Conservation (phyloP, 2,888 invertebrate species). For the Agrotis exclamationis region DNA sequence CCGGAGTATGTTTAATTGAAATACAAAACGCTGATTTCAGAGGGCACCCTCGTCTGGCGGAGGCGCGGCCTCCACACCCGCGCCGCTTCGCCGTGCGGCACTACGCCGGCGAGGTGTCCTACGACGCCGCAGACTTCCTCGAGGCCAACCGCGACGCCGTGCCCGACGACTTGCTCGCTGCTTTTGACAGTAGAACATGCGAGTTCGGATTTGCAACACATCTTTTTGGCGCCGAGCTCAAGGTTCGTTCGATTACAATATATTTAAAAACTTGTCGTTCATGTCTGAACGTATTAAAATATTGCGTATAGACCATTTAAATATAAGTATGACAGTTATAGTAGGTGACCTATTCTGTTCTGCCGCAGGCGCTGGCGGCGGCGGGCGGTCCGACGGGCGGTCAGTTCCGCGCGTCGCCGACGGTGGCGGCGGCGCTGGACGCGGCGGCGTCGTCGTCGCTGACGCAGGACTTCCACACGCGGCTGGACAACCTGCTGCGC, state of each 20-base stretch:
- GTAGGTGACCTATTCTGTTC: neutral
- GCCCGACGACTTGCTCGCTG: conserved; percentile 97
- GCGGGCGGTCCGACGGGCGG: conserved; percentile 88
- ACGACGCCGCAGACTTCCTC: conserved; percentile 97
- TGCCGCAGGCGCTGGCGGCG: conserved; percentile 88
- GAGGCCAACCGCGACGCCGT: conserved; percentile 98
- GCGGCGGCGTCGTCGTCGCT: conserved; percentile 97
- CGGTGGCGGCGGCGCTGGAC: conserved; percentile 94
- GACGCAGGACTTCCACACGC: conserved; percentile 98
- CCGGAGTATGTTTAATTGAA: neutral
- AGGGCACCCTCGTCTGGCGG: conserved; percentile 95
- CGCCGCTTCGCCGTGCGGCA: conserved; percentile 97
- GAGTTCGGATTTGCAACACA: conserved; percentile 99
- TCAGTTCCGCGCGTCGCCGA: conserved; percentile 97
- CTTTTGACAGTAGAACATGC: conserved; percentile 97
- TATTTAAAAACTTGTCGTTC: too few species aligned
- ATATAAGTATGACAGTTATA: too few species aligned
- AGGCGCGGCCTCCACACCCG: conserved; percentile 95
- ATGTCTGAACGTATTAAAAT: too few species aligned
- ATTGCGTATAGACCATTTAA: too few species aligned
- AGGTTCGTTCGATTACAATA: conserved; percentile 82
- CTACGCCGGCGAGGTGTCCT: conserved; percentile 94
- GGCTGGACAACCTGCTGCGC: conserved; percentile 97
- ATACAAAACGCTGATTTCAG: conserved; percentile 81
- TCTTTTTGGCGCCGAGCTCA: conserved; percentile 98